A percentile compares a stretch with the other conserved stretches of the same genome.
These are phyloP conservation scores for Phylloscopus whistleri DNA, from an alignment of 2,113 vertebrate species.

Conservation along the genomic window DNA sequence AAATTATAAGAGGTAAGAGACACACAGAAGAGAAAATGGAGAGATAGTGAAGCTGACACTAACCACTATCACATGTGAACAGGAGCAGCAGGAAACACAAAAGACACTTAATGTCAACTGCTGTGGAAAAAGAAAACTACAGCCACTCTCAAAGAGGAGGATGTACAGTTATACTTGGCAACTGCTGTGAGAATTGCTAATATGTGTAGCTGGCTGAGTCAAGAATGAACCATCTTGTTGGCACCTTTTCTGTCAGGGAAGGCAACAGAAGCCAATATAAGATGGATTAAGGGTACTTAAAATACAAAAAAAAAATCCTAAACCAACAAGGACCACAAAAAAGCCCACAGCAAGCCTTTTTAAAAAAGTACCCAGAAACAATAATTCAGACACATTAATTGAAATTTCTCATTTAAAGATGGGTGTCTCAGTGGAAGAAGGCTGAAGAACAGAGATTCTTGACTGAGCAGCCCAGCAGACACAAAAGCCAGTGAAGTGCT, in stretches of 20 bases:
- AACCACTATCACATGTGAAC: not conserved
- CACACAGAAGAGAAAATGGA: not conserved
- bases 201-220: slow-evolving; percentile 54
- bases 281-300: slow-evolving; percentile 56
- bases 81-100: slow-evolving; percentile 36
- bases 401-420: slow-evolving; percentile 28
- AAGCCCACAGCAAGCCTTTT: not conserved
- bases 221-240: slow-evolving; percentile 41
- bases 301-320: slow-evolving; percentile 21
- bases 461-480: not conserved
- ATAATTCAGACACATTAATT: slow-evolving; percentile 16
- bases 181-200: slow-evolving; percentile 61
- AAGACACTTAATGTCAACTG: slow-evolving; percentile 53
- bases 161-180: slow-evolving; percentile 30
- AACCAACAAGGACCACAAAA: not conserved
- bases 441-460: not conserved
- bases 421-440: not conserved
- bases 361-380: not conserved
- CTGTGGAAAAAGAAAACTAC: slow-evolving; percentile 53
- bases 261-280: slow-evolving; percentile 29
- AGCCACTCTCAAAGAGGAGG: slow-evolving; percentile 21
- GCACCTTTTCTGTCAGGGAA: slow-evolving; percentile 53
- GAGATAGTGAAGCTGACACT: not conserved
- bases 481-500: not conserved
- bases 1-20: not conserved